Conservation (phyloP, 2,113 vertebrate species). For the Turdus rufiventris region DNA sequence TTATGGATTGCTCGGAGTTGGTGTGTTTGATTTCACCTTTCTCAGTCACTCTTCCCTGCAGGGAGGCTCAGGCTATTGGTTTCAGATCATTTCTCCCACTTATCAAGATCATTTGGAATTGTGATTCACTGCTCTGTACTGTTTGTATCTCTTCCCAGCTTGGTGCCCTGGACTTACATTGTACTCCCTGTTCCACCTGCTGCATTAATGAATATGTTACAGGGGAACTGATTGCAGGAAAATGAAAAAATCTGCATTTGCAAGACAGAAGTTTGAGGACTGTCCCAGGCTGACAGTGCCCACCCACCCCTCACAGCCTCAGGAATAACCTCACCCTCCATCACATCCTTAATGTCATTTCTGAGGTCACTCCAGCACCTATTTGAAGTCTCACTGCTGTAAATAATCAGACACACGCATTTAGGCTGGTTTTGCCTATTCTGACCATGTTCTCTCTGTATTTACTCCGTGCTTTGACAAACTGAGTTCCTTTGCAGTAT, state of each 20-base stretch:
- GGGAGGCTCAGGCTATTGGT: background rate
- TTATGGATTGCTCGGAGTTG: fast-evolving
- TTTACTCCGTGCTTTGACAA: background rate
- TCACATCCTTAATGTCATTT: fast-evolving
- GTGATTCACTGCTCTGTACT: background rate
- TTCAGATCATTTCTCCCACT: slow-evolving; percentile 19
- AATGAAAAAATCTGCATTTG: background rate
- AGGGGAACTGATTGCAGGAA: background rate
- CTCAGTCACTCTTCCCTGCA: background rate
- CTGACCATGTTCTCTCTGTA: background rate
- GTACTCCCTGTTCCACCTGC: background rate
- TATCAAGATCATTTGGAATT: background rate
- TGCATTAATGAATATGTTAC: slow-evolving; percentile 26
- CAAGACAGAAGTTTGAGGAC: background rate
- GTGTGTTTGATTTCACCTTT: background rate
- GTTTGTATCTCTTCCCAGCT: background rate
- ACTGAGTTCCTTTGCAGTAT: background rate
- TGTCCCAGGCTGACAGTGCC: background rate
- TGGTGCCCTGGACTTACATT: background rate
- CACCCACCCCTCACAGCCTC: background rate
- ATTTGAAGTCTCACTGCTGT: background rate
- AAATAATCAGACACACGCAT: fast-evolving
- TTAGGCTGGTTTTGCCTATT: background rate
- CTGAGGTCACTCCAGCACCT: background rate
- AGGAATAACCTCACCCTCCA: background rate